phyloP scores from a whole-genome alignment of 2,113 vertebrate genomes.

The Megaceryle maxima region DNA sequence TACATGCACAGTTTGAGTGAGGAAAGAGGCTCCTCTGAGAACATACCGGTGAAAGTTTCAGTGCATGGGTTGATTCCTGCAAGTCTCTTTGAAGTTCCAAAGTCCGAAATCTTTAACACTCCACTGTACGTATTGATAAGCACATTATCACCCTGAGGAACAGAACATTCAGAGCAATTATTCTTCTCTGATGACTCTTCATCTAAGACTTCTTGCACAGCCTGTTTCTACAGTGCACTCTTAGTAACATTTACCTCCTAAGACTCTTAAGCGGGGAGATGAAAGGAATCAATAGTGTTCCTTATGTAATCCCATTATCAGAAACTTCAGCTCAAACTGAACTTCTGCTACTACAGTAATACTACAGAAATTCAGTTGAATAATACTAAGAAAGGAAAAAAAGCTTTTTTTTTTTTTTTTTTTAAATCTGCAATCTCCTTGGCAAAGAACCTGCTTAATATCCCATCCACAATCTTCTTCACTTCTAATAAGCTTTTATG shows the following conservation, averaged over 20 bases:
- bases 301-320: neutral
- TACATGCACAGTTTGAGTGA: neutral
- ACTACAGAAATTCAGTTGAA: neutral
- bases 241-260: neutral
- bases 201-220: neutral
- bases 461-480: neutral
- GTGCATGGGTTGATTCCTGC: slow-evolving; percentile 98
- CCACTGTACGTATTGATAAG: slow-evolving; percentile 99
- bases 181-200: neutral
- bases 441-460: neutral
- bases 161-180: slow-evolving; percentile 40
- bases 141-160: slow-evolving; percentile 93
- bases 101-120: slow-evolving; percentile 98
- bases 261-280: neutral
- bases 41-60: slow-evolving; percentile 96
- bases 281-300: neutral
- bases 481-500: neutral
- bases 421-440: neutral
- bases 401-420: neutral
- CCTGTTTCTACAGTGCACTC: neutral
- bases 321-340: neutral
- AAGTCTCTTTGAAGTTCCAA: slow-evolving; percentile 96
- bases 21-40: neutral
- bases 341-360: neutral
- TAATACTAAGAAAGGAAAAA: neutral